Evolutionary conservation across 2,888 invertebrate genomes (phyloP), one percentile per base, ranked within the genome.

Genomic region (Spodoptera littoralis): DNA sequence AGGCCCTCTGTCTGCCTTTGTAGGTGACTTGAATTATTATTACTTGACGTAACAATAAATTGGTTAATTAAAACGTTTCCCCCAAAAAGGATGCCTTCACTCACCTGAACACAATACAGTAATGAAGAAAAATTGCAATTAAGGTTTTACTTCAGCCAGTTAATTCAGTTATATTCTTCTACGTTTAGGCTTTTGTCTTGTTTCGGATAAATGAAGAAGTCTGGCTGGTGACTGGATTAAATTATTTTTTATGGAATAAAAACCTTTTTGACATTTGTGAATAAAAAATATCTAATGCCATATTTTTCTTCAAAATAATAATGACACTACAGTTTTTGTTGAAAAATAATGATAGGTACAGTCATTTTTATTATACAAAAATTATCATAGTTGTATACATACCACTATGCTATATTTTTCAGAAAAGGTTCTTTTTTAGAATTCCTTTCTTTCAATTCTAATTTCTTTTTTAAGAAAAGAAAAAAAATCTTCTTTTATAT

Each of bases 81-180:
- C 47, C 57, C 53, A 12, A 55, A 66, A 67, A 57, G 60, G 58
- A 50, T 36, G 47, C 65, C 57, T 65, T 77, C 60, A 58, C 60
- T 76, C 64, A 73, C 70, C 76, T 57, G 60, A 66, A 80, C 56
- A 60, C 67, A 80, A 78, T 72, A 55, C 56, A 45, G 47, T 77
- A 80, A 77, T 78, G 62, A 77, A 77, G 76, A 78, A 76, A 76
- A 77, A 71, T 74, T 79, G 60, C 58, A 77, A 80, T 79, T 76
- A 70, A 65, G 59, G 47, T 58, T 66, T 60, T 49, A 69, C 60
- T 75, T 74, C 44, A 56, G 49, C 46, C 50, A 66, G 54, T 65
- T 69, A 50, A 76, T 69, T 72, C 56, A 41, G 44, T 52, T 60
- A 56, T n/a, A 60, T 12, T 47, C 18, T 68, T 50, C 30, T 43